Base-by-base conservation (phyloP, 2,888 invertebrate genomes). In the Dicyrtomina minuta region DNA sequence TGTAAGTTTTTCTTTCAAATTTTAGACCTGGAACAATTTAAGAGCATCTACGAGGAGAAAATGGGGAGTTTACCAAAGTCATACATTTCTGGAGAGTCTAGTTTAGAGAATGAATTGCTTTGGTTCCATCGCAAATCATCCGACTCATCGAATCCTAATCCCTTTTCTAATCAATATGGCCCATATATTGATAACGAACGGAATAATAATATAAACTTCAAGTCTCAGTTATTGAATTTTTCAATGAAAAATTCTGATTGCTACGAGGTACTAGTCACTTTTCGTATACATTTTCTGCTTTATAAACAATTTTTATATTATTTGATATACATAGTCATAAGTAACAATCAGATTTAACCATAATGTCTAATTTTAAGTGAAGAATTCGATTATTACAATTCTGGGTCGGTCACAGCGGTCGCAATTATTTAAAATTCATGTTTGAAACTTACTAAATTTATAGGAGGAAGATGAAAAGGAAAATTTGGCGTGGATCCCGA, bases 401-500 rank as follows among this genome's bases (percentile, higher is more conserved):
- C n/a, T n/a, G n/a, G n/a, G n/a, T n/a, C n/a, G n/a, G n/a, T n/a
- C n/a, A n/a, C n/a, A n/a, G n/a, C n/a, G n/a, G n/a, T n/a, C n/a
- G n/a, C n/a, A n/a, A n/a, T 33, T 33, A 33, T 5, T 33, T 33
- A 8, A 33, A 33, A 5, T 33, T 33, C 8, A 33, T 33, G 3
- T 33, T 33, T 33, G 8, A 33, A 33, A n/a, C n/a, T n/a, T 24
- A 43, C 8, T 49, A 43, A 8, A 66, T 24, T 13, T 65, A 8
- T 27, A 67, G 67, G 67, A 51, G 44, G 67, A 67, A 51, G 67
- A 67, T 53, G 67, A 67, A 60, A 67, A 67, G 53, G 67, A 67
- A 41, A 67, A 67, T 60, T 59, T 67, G 49, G 27, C 12, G 49
- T 67, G 67, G 67, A 51, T 60, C 15, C 59, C 67, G n/a, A 60